phyloP scores from a whole-genome alignment of 2,113 vertebrate species.

The Cryptoleucopteryx plumbea region DNA sequence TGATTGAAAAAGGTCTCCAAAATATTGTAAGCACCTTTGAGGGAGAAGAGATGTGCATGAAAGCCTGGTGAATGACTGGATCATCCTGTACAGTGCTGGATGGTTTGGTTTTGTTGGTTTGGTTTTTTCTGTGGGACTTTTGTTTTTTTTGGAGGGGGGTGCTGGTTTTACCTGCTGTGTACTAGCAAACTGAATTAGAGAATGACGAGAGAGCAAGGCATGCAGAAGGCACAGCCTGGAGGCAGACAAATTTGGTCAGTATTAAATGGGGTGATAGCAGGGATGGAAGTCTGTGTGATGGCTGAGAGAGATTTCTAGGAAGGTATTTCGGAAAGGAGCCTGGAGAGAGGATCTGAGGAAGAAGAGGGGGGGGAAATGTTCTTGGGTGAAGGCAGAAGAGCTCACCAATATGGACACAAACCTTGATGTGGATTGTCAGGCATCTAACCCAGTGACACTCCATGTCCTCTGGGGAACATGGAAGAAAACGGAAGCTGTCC shows the following conservation, averaged over 20 bases:
- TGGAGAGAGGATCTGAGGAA: background rate
- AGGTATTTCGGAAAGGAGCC: background rate
- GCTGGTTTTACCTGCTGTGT: background rate
- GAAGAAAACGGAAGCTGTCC: background rate
- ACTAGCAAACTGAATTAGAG: background rate
- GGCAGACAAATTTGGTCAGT: background rate
- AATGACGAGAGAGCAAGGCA: fast-evolving
- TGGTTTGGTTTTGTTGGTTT: background rate
- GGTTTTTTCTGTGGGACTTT: background rate
- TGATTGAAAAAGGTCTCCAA: background rate
- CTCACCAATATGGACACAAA: background rate
- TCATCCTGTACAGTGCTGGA: background rate
- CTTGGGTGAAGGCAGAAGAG: background rate
- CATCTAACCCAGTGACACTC: background rate
- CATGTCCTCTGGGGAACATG: background rate
- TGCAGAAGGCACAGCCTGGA: background rate
- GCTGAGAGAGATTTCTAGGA: background rate
- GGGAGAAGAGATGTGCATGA: background rate
- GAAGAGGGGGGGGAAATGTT: background rate
- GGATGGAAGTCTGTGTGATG: background rate
- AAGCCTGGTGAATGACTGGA: background rate
- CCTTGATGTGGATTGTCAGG: background rate
- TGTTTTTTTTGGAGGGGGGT: background rate
- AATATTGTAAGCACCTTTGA: background rate
- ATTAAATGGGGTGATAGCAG: background rate